Evolutionary conservation across 2,797 vertebrate genomes (phyloP).

Genomic region (Arremon aurantiirostris): DNA sequence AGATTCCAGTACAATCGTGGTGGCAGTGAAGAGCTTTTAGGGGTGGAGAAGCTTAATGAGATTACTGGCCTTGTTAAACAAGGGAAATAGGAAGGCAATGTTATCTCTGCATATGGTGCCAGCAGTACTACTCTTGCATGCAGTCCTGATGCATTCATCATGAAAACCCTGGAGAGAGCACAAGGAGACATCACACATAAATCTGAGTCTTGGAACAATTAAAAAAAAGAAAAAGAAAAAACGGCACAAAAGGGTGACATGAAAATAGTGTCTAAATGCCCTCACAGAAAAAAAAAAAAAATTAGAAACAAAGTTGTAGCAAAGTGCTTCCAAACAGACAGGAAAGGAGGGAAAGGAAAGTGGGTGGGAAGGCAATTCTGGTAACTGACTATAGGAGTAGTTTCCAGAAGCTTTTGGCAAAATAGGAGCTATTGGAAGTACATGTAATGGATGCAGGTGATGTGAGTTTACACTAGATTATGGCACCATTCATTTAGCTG

Average conservation of each 20-base stretch:
- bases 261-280: neutral
- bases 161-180: neutral
- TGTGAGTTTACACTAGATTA: neutral
- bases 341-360: neutral
- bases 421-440: neutral
- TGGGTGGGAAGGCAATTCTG: neutral
- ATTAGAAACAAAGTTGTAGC: neutral
- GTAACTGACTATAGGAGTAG: neutral
- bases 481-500: neutral
- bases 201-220: neutral
- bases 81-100: neutral
- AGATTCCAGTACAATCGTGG: neutral
- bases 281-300: too few species aligned
- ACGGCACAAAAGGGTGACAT: neutral
- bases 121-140: neutral
- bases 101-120: neutral
- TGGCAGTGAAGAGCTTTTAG: neutral
- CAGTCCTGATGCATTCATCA: neutral
- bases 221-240: neutral
- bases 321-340: neutral
- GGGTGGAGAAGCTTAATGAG: constrained; percentile 12
- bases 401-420: neutral
- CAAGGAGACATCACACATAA: neutral
- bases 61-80: constrained; percentile 44
- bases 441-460: neutral